A percentile compares a stretch with the other conserved stretches of the same genome.
Evolutionary conservation across 2,113 vertebrate species (phyloP).

Genomic region (Oncorhynchus kisutch): DNA sequence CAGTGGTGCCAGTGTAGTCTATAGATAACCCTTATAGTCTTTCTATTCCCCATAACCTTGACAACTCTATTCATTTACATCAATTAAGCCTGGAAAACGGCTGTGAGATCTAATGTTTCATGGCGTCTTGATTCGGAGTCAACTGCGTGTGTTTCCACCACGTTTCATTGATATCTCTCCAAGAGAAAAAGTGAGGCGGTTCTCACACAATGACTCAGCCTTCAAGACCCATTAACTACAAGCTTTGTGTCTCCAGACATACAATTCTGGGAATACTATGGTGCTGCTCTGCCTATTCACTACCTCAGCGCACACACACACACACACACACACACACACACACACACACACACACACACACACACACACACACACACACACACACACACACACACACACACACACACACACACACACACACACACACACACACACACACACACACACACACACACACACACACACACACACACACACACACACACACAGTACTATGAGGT

Average conservation of each 20-base stretch:
- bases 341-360: too few relatives aligned
- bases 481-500: background rate
- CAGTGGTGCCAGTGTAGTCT: background rate
- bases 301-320: background rate
- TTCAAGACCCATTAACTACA: too few relatives aligned
- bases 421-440: background rate
- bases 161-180: background rate
- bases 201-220: background rate
- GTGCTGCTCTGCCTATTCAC: background rate
- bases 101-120: background rate
- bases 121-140: background rate
- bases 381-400: background rate
- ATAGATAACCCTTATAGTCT: background rate
- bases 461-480: background rate
- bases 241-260: background rate
- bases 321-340: background rate
- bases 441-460: constrained; percentile 1
- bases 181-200: background rate
- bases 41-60: background rate
- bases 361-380: background rate
- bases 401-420: too few relatives aligned
- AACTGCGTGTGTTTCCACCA: background rate
- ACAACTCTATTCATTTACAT: background rate
- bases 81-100: background rate
- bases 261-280: background rate